phyloP scores from a whole-genome alignment of 2,888 invertebrate species.

The Spodoptera exigua region DNA sequence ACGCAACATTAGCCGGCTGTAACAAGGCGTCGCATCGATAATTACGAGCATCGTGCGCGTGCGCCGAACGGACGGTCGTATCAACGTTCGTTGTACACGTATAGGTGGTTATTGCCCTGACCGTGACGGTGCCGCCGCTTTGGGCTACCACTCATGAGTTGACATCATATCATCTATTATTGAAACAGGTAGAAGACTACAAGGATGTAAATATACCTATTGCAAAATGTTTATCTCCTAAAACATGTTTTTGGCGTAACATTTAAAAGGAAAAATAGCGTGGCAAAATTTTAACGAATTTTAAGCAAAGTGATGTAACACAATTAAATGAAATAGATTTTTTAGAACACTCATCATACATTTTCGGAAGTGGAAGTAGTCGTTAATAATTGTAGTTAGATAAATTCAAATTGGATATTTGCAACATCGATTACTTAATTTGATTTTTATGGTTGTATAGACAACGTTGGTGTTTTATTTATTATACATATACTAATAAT shows the following conservation, averaged over 20 bases:
- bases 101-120: constrained; percentile 67
- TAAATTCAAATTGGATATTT: no score
- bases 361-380: no score
- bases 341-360: no score
- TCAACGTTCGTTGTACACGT: constrained; percentile 60
- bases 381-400: no score
- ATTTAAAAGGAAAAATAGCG: background rate
- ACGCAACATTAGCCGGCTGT: constrained; percentile 60
- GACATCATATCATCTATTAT: constrained; percentile 50
- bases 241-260: constrained; percentile 10
- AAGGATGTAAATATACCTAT: constrained; percentile 7
- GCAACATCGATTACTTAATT: no score
- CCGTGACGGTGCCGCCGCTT: constrained; percentile 55
- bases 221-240: constrained; percentile 9
- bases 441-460: no score
- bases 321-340: no score
- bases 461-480: no score
- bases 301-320: no score
- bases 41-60: constrained; percentile 60
- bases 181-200: constrained; percentile 14
- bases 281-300: background rate
- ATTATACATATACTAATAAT: no score
- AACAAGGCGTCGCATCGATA: constrained; percentile 62
- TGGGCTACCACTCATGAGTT: constrained; percentile 44
- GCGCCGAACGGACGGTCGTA: constrained; percentile 47